These are phyloP conservation scores for Rhorus exstirpatorius DNA, from an alignment of 2,888 invertebrate genomes.

Conservation along the genomic window DNA sequence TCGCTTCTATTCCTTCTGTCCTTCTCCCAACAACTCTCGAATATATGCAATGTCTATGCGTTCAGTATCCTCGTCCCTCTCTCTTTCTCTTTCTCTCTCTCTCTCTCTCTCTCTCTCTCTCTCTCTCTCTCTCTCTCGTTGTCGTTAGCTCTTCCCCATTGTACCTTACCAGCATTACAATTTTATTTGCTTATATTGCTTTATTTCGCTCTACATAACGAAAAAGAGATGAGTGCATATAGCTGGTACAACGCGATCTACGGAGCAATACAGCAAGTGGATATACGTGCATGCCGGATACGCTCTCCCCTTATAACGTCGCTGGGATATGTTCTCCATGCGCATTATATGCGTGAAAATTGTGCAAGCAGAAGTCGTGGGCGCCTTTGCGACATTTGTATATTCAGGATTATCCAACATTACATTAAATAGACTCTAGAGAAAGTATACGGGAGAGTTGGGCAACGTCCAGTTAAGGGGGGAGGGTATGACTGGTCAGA, in stretches of 20 bases:
- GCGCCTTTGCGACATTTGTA: conserved; percentile 26
- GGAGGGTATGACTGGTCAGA: no score
- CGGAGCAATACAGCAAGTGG: neutral
- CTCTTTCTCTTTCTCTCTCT: no score
- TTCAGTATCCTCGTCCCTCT: no score
- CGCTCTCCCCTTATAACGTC: neutral
- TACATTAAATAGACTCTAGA: neutral
- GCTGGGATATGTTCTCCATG: conserved; percentile 13
- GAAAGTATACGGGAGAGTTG: neutral
- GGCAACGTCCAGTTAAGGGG: neutral
- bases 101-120: no score
- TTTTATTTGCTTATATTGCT: conserved; percentile 71
- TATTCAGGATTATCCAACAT: conserved; percentile 33
- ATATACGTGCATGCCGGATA: neutral
- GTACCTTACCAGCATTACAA: conserved; percentile 61
- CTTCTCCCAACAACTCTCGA: conserved; percentile 56
- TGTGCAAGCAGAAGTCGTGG: conserved; percentile 34
- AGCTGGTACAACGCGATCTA: conserved; percentile 9
- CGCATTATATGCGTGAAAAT: conserved; percentile 34
- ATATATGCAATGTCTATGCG: no score
- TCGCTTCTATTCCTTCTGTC: conserved; percentile 57
- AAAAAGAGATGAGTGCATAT: conserved; percentile 44
- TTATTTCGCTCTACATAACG: conserved; percentile 52
- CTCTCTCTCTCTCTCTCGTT: no score
- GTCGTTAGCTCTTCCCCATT: conserved; percentile 61